A percentile compares a stretch with the other conserved stretches of the same genome.
Evolutionary conservation across 2,888 invertebrate species (phyloP).

Genomic region (Lissocephala sabroskyi): DNA sequence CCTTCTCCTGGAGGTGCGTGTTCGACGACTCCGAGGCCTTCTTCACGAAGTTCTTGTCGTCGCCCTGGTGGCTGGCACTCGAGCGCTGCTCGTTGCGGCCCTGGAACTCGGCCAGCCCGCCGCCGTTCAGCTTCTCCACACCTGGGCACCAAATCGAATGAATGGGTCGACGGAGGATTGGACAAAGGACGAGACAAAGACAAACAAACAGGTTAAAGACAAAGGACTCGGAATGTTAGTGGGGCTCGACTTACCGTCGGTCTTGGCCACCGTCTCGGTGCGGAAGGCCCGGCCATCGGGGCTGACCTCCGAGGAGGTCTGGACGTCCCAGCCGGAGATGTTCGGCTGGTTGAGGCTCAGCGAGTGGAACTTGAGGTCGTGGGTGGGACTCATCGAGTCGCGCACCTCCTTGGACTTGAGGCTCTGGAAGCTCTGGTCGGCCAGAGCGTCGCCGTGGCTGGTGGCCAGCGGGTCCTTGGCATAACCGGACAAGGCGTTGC

Average conservation of each 20-base stretch:
- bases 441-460: constrained; percentile 80
- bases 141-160: too few species aligned
- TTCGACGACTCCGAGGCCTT: constrained; percentile 73
- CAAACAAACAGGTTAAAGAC: constrained; percentile 6
- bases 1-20: constrained; percentile 74
- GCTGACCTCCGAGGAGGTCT: constrained; percentile 77
- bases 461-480: constrained; percentile 71
- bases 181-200: constrained; percentile 26
- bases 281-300: constrained; percentile 79
- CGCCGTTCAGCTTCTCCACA: constrained; percentile 77
- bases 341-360: constrained; percentile 67
- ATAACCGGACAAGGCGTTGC: constrained; percentile 70
- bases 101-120: constrained; percentile 78
- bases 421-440: constrained; percentile 84
- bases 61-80: constrained; percentile 74
- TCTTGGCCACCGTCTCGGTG: constrained; percentile 77
- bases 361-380: constrained; percentile 69
- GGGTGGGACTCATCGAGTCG: constrained; percentile 83
- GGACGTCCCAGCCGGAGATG: constrained; percentile 79
- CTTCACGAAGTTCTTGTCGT: constrained; percentile 74
- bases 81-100: constrained; percentile 78
- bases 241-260: constrained; percentile 73
- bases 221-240: constrained; percentile 20
- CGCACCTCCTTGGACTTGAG: constrained; percentile 85
- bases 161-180: constrained; percentile 52